Percentiles rank a stretch among this genome's conserved stretches.
Conservation (phyloP, 2,888 invertebrate genomes). For the Cordilura impudica region DNA sequence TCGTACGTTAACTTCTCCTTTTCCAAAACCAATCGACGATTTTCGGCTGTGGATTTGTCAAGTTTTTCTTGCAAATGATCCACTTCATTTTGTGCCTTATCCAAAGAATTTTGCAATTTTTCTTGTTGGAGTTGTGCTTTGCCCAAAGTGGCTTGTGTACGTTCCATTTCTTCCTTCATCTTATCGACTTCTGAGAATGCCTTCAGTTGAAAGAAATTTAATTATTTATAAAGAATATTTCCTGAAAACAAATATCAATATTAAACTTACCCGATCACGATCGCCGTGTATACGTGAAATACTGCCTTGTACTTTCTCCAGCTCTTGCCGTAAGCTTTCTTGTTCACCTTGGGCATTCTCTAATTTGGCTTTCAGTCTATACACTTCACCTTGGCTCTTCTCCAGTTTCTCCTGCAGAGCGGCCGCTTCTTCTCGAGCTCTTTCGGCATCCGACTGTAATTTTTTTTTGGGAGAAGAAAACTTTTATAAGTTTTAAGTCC, state of each 20-base stretch:
- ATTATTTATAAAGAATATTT: not conserved
- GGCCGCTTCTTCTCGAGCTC: slow-evolving; percentile 89
- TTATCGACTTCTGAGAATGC: slow-evolving; percentile 91
- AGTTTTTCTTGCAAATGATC: slow-evolving; percentile 93
- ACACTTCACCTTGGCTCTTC: slow-evolving; percentile 96
- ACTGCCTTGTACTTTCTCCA: slow-evolving; percentile 90
- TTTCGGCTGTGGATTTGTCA: slow-evolving; percentile 89
- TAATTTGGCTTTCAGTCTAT: slow-evolving; percentile 93
- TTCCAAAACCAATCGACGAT: slow-evolving; percentile 87
- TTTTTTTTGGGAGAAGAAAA: slow-evolving; percentile 29
- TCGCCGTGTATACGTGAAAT: slow-evolving; percentile 92
- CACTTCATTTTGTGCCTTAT: slow-evolving; percentile 93
- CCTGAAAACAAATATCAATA: not conserved
- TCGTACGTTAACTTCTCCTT: slow-evolving; percentile 94
- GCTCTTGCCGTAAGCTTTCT: slow-evolving; percentile 93
- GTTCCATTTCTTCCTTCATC: slow-evolving; percentile 90
- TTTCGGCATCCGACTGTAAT: slow-evolving; percentile 86
- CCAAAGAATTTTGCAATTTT: slow-evolving; percentile 91
- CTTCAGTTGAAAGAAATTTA: slow-evolving; percentile 54
- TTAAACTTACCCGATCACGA: slow-evolving; percentile 83
- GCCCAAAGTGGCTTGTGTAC: slow-evolving; percentile 92
- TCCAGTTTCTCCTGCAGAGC: slow-evolving; percentile 94
- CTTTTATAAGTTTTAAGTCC: slow-evolving; percentile 30
- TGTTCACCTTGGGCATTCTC: slow-evolving; percentile 97
- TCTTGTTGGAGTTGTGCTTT: slow-evolving; percentile 95